These are phyloP conservation scores for Sprattus sprattus DNA, from an alignment of 2,113 vertebrate species.

Conservation along the genomic window DNA sequence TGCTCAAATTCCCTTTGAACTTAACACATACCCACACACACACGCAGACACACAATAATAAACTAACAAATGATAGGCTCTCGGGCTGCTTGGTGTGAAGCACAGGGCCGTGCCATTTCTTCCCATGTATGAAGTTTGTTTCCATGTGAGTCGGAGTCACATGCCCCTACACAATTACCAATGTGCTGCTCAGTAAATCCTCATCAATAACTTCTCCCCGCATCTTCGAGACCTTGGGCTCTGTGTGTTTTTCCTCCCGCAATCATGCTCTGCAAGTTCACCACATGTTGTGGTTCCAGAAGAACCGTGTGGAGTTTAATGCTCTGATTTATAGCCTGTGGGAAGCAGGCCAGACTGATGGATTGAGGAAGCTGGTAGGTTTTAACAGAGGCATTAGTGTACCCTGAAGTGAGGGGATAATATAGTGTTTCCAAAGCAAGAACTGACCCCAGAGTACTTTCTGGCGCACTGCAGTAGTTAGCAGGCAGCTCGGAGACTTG, in stretches of 20 bases:
- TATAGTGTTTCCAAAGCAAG: neutral
- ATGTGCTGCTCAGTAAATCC: neutral
- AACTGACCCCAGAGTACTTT: neutral
- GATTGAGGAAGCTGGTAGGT: neutral
- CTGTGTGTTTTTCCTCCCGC: neutral
- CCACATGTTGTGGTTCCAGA: neutral
- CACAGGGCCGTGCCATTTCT: neutral
- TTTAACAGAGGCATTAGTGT: neutral
- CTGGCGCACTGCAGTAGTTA: neutral
- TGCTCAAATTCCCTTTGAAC: conserved; percentile 2
- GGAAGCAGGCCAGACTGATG: neutral
- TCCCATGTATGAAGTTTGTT: neutral
- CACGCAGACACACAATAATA: neutral
- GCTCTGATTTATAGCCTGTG: neutral
- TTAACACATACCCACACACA: neutral
- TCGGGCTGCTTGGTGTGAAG: neutral
- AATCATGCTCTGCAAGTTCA: neutral
- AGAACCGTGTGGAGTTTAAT: neutral
- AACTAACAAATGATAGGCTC: neutral
- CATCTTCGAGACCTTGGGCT: too few species aligned
- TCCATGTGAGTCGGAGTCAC: neutral
- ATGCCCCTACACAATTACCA: neutral
- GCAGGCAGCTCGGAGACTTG: neutral
- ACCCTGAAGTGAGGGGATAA: conserved; percentile 1
- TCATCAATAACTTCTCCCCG: too few species aligned